Evolutionary conservation across 2,888 invertebrate genomes (phyloP).

Genomic region (Drosophila bunnanda): DNA sequence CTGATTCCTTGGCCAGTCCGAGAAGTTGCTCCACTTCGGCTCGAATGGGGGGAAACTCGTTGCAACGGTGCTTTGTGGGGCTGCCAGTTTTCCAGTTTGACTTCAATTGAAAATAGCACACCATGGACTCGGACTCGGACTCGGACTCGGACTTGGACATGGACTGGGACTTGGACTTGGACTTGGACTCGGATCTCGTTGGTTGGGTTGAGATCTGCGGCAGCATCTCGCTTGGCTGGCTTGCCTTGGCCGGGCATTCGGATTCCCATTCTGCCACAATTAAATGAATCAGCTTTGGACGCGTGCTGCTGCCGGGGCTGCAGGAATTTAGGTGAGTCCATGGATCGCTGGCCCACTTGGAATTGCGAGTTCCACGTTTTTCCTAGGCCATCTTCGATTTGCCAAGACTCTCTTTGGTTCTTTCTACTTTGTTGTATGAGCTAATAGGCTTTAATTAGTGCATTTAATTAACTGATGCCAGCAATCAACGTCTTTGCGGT

Average conservation of each 20-base stretch:
- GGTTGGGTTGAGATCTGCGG: conserved; percentile 8
- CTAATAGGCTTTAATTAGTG: conserved; percentile 63
- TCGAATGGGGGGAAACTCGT: conserved; percentile 60
- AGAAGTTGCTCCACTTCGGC: conserved; percentile 64
- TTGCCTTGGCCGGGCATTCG: conserved; percentile 56
- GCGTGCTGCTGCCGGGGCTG: conserved; percentile 20
- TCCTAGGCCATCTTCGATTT: background rate
- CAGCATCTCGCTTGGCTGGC: conserved; percentile 44
- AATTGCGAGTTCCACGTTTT: background rate
- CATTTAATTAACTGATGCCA: conserved; percentile 54
- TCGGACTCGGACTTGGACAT: background rate
- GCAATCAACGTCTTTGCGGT: background rate
- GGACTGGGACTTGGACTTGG: conserved; percentile 5
- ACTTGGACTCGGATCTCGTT: conserved; percentile 3
- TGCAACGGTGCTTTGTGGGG: conserved; percentile 71
- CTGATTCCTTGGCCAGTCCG: conserved; percentile 55
- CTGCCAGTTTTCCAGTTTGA: conserved; percentile 41
- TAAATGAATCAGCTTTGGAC: conserved; percentile 46
- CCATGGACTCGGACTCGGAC: conserved; percentile 32
- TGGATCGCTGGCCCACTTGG: conserved; percentile 34
- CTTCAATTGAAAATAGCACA: conserved; percentile 54
- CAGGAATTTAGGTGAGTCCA: conserved; percentile 67
- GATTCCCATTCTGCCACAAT: conserved; percentile 36
- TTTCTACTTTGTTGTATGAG: conserved; percentile 41
- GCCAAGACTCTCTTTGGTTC: conserved; percentile 5